Evolutionary conservation across 2,797 vertebrate genomes (phyloP).

Genomic region (Kryptopterus vitreolus): DNA sequence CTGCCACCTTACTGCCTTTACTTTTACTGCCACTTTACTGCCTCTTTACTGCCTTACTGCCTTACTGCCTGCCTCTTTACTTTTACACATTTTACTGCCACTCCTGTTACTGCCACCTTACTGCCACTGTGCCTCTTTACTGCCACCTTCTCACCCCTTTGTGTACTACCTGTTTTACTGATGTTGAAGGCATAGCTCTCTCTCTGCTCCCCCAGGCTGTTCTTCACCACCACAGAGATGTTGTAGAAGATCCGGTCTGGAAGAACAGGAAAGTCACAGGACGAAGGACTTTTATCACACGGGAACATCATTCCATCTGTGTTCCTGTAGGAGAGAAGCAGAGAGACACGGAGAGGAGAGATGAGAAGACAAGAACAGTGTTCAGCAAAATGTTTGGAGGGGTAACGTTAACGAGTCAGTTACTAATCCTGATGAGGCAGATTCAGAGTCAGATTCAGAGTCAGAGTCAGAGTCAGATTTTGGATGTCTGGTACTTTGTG

Average conservation of each 20-base stretch:
- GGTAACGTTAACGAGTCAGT: too few species aligned
- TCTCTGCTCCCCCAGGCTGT: slow-evolving; percentile 59
- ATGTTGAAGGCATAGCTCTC: slow-evolving; percentile 64
- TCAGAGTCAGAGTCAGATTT: neutral
- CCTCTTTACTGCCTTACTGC: too few species aligned
- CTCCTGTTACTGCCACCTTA: too few species aligned
- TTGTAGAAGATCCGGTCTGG: slow-evolving; percentile 59
- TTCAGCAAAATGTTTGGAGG: too few species aligned
- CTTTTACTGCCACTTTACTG: too few species aligned
- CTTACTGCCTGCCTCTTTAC: too few species aligned
- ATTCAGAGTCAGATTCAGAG: neutral
- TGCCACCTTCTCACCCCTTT: slow-evolving; percentile 64
- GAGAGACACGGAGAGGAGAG: neutral
- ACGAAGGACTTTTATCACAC: neutral
- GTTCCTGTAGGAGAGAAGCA: slow-evolving; percentile 19
- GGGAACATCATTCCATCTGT: neutral
- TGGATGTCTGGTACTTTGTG: neutral
- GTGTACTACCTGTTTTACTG: too few species aligned
- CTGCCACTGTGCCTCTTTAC: too few species aligned
- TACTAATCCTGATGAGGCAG: neutral
- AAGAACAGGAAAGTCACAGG: slow-evolving; percentile 59
- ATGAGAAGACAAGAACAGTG: neutral
- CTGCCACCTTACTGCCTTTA: too few species aligned
- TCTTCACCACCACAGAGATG: slow-evolving; percentile 61
- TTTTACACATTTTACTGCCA: too few species aligned